Conservation (phyloP, 2,888 invertebrate genomes). For the Pachliopta kotzebuea region DNA sequence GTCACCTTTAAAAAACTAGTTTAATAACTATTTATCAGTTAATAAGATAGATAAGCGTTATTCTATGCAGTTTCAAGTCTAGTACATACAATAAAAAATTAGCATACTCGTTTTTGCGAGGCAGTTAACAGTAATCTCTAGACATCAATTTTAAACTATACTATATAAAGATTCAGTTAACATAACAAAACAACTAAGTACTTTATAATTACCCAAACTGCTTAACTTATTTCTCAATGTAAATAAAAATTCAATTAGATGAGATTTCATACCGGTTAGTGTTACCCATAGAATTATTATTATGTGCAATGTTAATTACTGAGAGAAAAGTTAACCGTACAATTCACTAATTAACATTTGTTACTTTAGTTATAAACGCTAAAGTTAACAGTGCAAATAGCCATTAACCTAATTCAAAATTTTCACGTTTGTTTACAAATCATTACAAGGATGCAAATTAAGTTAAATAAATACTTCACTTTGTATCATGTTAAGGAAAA, state of each 20-base stretch:
- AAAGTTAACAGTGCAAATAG: not conserved
- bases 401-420: not conserved
- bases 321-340: conserved; percentile 6
- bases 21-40: too few species aligned
- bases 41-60: too few species aligned
- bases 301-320: conserved; percentile 5
- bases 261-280: conserved; percentile 3
- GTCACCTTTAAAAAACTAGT: too few species aligned
- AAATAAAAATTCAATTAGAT: conserved; percentile 11
- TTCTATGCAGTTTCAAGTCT: too few species aligned
- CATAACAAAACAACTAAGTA: too few species aligned
- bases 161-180: too few species aligned
- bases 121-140: too few species aligned
- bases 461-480: not conserved
- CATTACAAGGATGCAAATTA: not conserved
- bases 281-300: conserved; percentile 10
- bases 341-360: conserved; percentile 19
- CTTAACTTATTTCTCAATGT: not conserved
- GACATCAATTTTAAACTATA: too few species aligned
- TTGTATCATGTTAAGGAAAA: not conserved
- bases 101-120: too few species aligned
- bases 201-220: not conserved
- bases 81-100: too few species aligned
- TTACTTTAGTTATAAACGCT: not conserved
- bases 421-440: not conserved